Percentiles rank a stretch among this genome's conserved stretches.
Evolutionary conservation across 2,113 vertebrate genomes (phyloP).

Genomic region (Carettochelys insculpta): DNA sequence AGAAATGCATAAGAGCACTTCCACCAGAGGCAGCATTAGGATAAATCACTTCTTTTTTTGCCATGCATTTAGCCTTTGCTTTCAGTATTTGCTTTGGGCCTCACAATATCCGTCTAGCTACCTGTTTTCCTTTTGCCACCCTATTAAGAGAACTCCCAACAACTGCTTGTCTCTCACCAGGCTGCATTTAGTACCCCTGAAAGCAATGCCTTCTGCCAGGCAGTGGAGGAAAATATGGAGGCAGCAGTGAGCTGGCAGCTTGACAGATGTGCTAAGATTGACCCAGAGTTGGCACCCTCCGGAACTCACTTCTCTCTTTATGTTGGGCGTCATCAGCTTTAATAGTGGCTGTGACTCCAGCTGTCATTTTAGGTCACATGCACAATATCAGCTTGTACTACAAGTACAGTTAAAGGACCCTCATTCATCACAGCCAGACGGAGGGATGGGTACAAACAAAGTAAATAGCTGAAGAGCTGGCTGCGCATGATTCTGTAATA

Average conservation of each 20-base stretch:
- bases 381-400: conserved; percentile 60
- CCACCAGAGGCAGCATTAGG: conserved; percentile 22
- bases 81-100: conserved; percentile 47
- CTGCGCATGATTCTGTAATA: no score
- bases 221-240: conserved; percentile 13
- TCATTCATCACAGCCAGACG: conserved; percentile 56
- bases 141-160: conserved; percentile 56
- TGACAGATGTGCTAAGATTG: conserved; percentile 72
- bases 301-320: conserved; percentile 60
- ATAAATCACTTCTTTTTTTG: conserved; percentile 34
- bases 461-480: background rate
- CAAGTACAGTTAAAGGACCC: conserved; percentile 58
- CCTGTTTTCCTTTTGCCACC: conserved; percentile 67
- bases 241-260: conserved; percentile 68
- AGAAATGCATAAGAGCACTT: background rate
- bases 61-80: background rate
- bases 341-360: conserved; percentile 65
- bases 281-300: conserved; percentile 70
- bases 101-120: conserved; percentile 59
- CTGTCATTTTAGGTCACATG: conserved; percentile 71
- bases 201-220: conserved; percentile 64
- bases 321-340: conserved; percentile 60
- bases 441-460: conserved; percentile 28
- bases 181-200: conserved; percentile 33
- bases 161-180: conserved; percentile 58